Evolutionary conservation across 2,888 invertebrate species (phyloP).

Genomic region (Philereme vetulata): DNA sequence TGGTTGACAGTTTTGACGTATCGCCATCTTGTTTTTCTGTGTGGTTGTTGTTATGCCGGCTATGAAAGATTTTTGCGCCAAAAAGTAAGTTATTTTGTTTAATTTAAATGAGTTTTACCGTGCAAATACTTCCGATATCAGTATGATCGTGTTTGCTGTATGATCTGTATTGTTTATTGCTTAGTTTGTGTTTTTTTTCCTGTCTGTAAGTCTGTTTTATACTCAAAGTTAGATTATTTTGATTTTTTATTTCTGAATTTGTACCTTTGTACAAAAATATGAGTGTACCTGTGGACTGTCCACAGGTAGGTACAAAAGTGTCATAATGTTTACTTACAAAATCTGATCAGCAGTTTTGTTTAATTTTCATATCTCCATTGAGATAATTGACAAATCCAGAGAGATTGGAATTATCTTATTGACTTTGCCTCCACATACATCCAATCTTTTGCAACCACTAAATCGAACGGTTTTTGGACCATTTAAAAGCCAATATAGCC

Average conservation of each 20-base stretch:
- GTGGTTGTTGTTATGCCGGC: constrained; percentile 6
- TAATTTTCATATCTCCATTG: no score
- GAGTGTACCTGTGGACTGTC: not conserved
- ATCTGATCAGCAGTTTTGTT: no score
- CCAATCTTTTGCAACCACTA: no score
- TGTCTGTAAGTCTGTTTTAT: not conserved
- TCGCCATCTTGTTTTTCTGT: constrained; percentile 20
- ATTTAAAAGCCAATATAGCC: no score
- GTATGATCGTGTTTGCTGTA: not conserved
- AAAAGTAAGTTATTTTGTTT: constrained; percentile 5
- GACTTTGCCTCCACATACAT: no score
- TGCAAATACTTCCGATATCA: not conserved
- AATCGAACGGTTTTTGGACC: no score
- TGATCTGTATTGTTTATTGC: not conserved
- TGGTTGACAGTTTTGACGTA: constrained; percentile 18
- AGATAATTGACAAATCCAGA: no score
- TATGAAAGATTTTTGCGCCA: constrained; percentile 6
- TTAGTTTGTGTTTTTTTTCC: not conserved
- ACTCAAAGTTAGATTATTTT: constrained; percentile 1
- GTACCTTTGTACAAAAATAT: constrained; percentile 17
- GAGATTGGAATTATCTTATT: no score
- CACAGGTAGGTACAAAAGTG: not conserved
- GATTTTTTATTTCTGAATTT: constrained; percentile 2
- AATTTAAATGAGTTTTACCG: not conserved
- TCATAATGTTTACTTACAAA: no score